Conservation (phyloP, 2,113 vertebrate genomes). For the Grus americana region DNA sequence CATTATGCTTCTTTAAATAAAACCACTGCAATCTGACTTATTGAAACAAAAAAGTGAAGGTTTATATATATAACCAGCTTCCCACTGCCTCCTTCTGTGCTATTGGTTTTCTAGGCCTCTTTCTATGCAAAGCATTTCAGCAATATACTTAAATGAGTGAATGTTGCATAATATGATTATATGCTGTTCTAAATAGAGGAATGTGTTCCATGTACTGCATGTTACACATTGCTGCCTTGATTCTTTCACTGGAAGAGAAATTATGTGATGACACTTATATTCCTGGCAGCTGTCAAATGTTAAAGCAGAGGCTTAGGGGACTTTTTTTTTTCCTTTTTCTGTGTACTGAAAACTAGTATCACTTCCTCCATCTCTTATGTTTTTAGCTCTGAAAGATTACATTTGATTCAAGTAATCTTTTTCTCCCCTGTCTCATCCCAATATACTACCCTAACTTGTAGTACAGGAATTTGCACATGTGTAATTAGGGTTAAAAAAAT, state of each 20-base stretch:
- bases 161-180: neutral
- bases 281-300: neutral
- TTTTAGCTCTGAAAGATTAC: neutral
- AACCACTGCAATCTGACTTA: neutral
- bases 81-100: neutral
- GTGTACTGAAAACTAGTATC: neutral
- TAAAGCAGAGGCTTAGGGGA: neutral
- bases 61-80: neutral
- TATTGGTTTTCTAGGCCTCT: neutral
- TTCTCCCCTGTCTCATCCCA: neutral
- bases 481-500: fast-evolving
- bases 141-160: neutral
- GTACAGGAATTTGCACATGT: fast-evolving
- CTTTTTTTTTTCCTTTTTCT: fast-evolving
- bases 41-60: neutral
- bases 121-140: neutral
- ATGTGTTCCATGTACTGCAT: neutral
- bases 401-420: neutral
- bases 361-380: neutral
- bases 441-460: neutral
- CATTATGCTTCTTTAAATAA: neutral
- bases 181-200: neutral
- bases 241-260: neutral
- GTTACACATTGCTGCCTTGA: neutral
- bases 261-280: neutral